Evolutionary conservation across 2,113 vertebrate genomes (phyloP), one percentile per base, ranked within the genome.

Genomic region (Serinus canaria): DNA sequence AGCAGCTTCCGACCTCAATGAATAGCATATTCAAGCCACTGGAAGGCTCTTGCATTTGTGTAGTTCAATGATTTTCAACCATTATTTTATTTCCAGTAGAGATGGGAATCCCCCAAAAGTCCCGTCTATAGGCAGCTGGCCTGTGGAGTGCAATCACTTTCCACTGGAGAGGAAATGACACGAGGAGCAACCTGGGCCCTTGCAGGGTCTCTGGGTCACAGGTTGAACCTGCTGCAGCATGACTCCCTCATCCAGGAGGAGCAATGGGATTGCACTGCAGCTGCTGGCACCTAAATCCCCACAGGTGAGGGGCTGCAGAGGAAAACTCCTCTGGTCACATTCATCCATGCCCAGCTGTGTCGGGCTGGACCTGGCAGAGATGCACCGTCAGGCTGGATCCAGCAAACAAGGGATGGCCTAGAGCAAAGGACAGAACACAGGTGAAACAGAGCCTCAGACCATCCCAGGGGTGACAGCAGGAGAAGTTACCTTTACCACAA

Each of bases 21-120:
- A 97, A 96, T 87, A 95, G 90, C 82, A 80, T 11, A 86, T 91
- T 96, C 90, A 97, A 47, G 76, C 94, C 46, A 83, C 55, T 93
- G 88, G 83, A 95, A 96, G 55, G 55, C 83, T 96, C 79, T 88
- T 88, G 55, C 46, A 69, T 92, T 93, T 95, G 87, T 74, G 80
- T 73, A 90, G 59, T 80, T 90, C 92, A 81, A 23, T 25, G 35
- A 13, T 66, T 95, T 95, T 88, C 53, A 90, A 27, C 30, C 9
- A 82, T 74, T 70, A 75, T 79, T 76, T 35, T 20, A 59, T 76
- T 90, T 74, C 88, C 79, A 88, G 55, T 62, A 76, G 85, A 83
- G 43, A 69, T 58, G 64, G 80, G 79, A 90, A 90, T 93, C 72
- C 64, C 46, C 44, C 0, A 77, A 35, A 92, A 83, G 50, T 33